Evolutionary conservation across 2,113 vertebrate species (phyloP).

Genomic region (Hippopotamus amphibius): DNA sequence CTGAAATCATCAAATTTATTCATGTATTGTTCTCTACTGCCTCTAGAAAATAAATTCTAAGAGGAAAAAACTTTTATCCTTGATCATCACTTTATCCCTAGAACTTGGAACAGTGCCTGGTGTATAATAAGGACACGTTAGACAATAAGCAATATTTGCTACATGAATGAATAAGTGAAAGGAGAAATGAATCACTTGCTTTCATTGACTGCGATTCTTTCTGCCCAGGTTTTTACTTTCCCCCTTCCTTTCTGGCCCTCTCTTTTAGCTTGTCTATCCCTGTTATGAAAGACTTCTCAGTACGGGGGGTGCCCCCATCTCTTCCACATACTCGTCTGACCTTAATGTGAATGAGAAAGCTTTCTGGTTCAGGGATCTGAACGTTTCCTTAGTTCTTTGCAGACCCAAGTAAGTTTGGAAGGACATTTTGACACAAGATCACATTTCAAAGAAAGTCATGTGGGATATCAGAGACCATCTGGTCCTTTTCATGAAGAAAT

Average conservation of each 20-base stretch:
- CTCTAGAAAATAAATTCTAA: neutral
- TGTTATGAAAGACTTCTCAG: neutral
- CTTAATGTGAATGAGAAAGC: neutral
- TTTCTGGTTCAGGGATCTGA: neutral
- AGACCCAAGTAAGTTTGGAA: neutral
- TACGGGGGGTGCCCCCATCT: neutral
- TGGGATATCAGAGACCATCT: neutral
- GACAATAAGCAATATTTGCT: neutral
- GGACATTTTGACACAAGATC: constrained; percentile 14
- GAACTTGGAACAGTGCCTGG: neutral
- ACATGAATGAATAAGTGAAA: neutral
- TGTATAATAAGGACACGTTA: neutral
- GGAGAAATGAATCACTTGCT: neutral
- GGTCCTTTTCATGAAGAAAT: constrained; percentile 46
- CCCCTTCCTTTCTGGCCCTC: neutral
- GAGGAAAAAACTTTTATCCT: neutral
- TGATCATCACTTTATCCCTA: neutral
- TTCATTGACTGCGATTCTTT: neutral
- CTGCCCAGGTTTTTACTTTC: neutral
- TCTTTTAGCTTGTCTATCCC: neutral
- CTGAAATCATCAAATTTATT: neutral
- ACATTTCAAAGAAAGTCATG: constrained; percentile 16
- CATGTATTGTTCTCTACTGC: neutral
- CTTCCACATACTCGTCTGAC: neutral
- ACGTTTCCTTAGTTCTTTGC: neutral